These are phyloP conservation scores for Lycaena phlaeas DNA, from an alignment of 2,888 invertebrate genomes.

Conservation along the genomic window DNA sequence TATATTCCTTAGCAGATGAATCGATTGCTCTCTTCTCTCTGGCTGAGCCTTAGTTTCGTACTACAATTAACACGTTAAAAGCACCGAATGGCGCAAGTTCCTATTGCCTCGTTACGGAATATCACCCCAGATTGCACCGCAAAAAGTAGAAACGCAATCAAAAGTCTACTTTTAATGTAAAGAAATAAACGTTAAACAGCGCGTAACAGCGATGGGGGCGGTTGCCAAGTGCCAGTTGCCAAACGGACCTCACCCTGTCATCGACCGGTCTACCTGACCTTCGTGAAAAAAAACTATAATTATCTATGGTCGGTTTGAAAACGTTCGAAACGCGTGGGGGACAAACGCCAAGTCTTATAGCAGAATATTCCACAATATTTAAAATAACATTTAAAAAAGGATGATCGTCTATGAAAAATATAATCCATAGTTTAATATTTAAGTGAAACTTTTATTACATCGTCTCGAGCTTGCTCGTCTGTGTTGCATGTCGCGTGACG, in stretches of 20 bases:
- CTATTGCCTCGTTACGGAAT: background rate
- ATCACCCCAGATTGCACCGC: conserved; percentile 3
- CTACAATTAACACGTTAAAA: conserved; percentile 4
- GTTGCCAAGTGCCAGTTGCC: conserved; percentile 16
- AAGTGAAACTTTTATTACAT: too few relatives aligned
- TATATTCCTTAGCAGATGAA: too few relatives aligned
- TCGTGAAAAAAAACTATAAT: conserved; percentile 8
- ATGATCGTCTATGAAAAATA: too few relatives aligned
- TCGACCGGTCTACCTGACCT: conserved; percentile 16
- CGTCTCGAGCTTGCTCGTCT: too few relatives aligned
- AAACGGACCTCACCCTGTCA: conserved; percentile 18
- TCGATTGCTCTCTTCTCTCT: too few relatives aligned
- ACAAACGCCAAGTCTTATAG: too few relatives aligned
- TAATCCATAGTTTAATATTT: too few relatives aligned
- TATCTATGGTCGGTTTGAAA: background rate
- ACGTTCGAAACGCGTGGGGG: too few relatives aligned
- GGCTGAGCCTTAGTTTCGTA: too few relatives aligned
- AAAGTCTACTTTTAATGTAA: conserved; percentile 23
- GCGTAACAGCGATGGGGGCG: conserved; percentile 17
- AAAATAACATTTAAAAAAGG: too few relatives aligned
- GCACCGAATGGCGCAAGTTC: background rate
- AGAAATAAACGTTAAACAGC: conserved; percentile 27
- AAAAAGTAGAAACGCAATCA: conserved; percentile 18
- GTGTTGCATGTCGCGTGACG: too few relatives aligned
- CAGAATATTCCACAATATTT: too few relatives aligned